phyloP scores from a whole-genome alignment of 2,797 vertebrate species.

The Huso huso region DNA sequence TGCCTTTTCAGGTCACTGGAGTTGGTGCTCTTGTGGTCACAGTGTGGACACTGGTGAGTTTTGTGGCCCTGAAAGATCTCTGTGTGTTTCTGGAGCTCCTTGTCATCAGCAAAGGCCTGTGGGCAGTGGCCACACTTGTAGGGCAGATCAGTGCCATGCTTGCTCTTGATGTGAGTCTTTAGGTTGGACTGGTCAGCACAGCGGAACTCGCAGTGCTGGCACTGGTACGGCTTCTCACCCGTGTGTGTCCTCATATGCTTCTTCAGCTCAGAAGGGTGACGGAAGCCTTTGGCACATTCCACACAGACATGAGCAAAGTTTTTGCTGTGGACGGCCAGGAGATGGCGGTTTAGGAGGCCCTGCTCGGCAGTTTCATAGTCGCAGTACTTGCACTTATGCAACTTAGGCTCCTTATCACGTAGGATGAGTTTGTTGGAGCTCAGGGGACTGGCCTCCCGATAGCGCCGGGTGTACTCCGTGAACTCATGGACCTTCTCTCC shows the following conservation, averaged over 20 bases:
- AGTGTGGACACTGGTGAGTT: conserved; percentile 77
- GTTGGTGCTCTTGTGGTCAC: conserved; percentile 83
- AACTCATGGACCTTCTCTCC: conserved; percentile 86
- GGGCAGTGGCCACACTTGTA: conserved; percentile 80
- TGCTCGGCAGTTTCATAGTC: conserved; percentile 82
- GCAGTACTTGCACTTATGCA: conserved; percentile 83
- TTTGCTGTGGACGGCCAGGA: conserved; percentile 78
- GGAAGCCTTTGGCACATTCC: conserved; percentile 81
- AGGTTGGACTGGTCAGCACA: conserved; percentile 81
- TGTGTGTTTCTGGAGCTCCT: conserved; percentile 78
- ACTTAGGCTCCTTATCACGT: conserved; percentile 87
- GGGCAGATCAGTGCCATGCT: conserved; percentile 71
- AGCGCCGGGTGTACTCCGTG: conserved; percentile 87
- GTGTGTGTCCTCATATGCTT: conserved; percentile 92
- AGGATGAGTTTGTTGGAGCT: conserved; percentile 94
- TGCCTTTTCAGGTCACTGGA: conserved; percentile 82
- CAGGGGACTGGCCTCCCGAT: conserved; percentile 89
- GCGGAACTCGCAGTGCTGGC: conserved; percentile 78
- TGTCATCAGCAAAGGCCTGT: conserved; percentile 74
- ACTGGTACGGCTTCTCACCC: conserved; percentile 96
- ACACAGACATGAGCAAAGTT: conserved; percentile 81
- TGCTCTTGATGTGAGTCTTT: conserved; percentile 82
- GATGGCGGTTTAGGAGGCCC: conserved; percentile 75
- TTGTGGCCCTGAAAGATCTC: conserved; percentile 90
- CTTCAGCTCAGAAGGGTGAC: conserved; percentile 81